Percentiles rank a stretch among this genome's conserved stretches.
These are phyloP conservation scores for Drosophila niveifrons DNA, from an alignment of 2,888 invertebrate genomes.

Conservation along the genomic window DNA sequence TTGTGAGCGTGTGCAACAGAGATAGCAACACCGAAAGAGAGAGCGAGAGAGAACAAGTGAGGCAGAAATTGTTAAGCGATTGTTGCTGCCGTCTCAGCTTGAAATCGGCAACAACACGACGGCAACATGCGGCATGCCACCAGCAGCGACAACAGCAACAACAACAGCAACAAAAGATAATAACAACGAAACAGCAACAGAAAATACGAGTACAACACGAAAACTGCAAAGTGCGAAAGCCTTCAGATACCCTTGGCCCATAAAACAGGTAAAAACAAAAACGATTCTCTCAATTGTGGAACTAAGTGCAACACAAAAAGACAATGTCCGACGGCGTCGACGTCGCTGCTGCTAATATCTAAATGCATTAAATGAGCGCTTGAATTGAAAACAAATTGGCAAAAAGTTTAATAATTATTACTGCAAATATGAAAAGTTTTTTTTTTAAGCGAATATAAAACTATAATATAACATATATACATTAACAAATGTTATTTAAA, in stretches of 20 bases:
- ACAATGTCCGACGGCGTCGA: background rate
- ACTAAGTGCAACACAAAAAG: background rate
- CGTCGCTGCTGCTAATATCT: background rate
- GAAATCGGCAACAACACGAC: conserved; percentile 59
- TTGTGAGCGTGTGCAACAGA: conserved; percentile 76
- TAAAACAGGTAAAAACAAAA: conserved; percentile 4
- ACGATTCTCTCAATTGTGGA: background rate
- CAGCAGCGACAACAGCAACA: conserved; percentile 49
- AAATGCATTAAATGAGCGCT: background rate
- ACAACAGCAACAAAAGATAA: conserved; percentile 44
- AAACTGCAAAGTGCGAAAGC: conserved; percentile 18
- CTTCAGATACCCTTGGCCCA: conserved; percentile 38
- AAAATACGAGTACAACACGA: conserved; percentile 19
- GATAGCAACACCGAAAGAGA: conserved; percentile 26
- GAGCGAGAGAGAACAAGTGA: background rate
- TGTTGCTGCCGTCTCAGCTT: conserved; percentile 52
- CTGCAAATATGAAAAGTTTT: no score
- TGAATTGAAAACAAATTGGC: no score
- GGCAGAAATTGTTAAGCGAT: conserved; percentile 39
- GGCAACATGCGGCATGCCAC: conserved; percentile 69
- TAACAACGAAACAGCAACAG: conserved; percentile 31
- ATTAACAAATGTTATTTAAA: no score
- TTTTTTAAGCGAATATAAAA: no score
- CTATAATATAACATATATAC: no score
- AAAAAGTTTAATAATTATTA: no score